Evolutionary conservation across 2,113 vertebrate genomes (phyloP).

Genomic region (Phycodurus eques): DNA sequence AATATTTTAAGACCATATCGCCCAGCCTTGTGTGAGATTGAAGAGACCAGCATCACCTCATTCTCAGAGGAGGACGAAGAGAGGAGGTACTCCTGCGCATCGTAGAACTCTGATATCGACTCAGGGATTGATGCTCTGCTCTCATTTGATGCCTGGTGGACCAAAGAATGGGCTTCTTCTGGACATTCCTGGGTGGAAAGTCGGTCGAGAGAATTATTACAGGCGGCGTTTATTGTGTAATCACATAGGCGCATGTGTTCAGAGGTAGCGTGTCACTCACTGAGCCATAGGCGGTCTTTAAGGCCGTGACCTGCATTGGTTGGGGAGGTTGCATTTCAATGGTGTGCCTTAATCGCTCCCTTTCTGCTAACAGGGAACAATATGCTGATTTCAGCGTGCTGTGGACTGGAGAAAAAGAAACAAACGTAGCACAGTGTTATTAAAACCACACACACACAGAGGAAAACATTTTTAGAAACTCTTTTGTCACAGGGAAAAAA

Average conservation of each 20-base stretch:
- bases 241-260: neutral
- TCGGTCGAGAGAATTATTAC: constrained; percentile 13
- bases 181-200: constrained; percentile 76
- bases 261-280: constrained; percentile 66
- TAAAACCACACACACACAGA: constrained; percentile 9
- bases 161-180: constrained; percentile 77
- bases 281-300: constrained; percentile 84
- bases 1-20: too few relatives aligned
- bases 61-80: constrained; percentile 98
- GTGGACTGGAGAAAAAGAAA: constrained; percentile 68
- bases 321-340: constrained; percentile 82
- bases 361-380: constrained; percentile 80
- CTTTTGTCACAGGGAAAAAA: neutral
- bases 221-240: neutral
- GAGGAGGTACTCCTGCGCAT: constrained; percentile 92
- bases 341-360: constrained; percentile 84
- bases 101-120: constrained; percentile 93
- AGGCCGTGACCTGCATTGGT: constrained; percentile 82
- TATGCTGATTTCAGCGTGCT: constrained; percentile 86
- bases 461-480: neutral
- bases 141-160: constrained; percentile 92
- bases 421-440: neutral
- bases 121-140: constrained; percentile 89
- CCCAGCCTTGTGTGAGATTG: neutral
- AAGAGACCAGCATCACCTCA: constrained; percentile 75